A percentile compares a stretch with the other conserved stretches of the same genome.
phyloP scores from a whole-genome alignment of 2,888 invertebrate genomes.

The Sesia bembeciformis region DNA sequence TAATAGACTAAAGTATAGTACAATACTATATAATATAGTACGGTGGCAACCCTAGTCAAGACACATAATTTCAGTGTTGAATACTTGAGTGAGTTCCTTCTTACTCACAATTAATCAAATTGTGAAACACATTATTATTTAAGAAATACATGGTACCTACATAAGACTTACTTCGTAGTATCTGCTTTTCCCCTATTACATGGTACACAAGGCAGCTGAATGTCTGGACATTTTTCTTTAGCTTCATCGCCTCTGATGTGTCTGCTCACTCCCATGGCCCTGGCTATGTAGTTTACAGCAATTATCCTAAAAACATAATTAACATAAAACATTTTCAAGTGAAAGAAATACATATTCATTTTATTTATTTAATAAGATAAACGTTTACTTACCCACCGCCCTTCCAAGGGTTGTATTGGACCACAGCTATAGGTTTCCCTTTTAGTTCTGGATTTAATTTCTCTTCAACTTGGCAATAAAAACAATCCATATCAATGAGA shows the following conservation, averaged over 20 bases:
- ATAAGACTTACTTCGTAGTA: slow-evolving; percentile 81
- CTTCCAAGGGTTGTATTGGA: slow-evolving; percentile 95
- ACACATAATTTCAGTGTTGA: too few species aligned
- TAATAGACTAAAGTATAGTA: too few species aligned
- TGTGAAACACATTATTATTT: too few species aligned
- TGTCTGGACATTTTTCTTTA: slow-evolving; percentile 89
- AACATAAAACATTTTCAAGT: neutral
- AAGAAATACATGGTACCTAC: too few species aligned
- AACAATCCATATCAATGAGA: slow-evolving; percentile 99
- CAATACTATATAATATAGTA: too few species aligned
- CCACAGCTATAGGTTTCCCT: slow-evolving; percentile 96
- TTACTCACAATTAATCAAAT: too few species aligned
- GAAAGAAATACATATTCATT: neutral
- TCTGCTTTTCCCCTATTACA: slow-evolving; percentile 94
- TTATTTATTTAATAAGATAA: neutral
- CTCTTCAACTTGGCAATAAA: slow-evolving; percentile 99
- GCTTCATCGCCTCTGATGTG: slow-evolving; percentile 95
- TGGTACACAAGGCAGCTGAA: slow-evolving; percentile 89
- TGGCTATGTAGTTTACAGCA: slow-evolving; percentile 97
- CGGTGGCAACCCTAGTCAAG: too few species aligned
- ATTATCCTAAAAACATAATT: slow-evolving; percentile 80
- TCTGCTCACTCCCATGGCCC: slow-evolving; percentile 91
- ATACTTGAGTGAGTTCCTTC: too few species aligned
- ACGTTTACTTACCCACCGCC: slow-evolving; percentile 87
- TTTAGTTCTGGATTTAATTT: slow-evolving; percentile 85